phyloP scores from a whole-genome alignment of 2,888 invertebrate genomes.

The Philereme transversata region DNA sequence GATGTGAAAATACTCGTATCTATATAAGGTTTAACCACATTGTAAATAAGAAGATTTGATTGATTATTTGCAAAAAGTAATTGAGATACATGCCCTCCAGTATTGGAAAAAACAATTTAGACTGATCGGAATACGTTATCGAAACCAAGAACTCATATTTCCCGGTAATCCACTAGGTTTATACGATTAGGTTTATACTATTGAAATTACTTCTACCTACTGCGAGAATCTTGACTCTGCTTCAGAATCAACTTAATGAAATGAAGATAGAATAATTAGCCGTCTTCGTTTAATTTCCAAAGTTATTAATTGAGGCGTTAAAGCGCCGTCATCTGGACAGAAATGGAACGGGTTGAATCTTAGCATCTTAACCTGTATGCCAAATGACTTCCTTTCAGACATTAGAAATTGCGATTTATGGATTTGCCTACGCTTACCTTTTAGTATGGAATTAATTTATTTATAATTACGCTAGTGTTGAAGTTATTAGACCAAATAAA shows the following conservation, averaged over 20 bases:
- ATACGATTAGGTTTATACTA: conserved; percentile 9
- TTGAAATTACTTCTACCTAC: conserved; percentile 10
- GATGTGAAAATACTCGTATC: no score
- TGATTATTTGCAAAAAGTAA: neutral
- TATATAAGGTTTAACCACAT: no score
- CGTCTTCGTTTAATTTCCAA: conserved; percentile 74
- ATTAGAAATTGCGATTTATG: conserved; percentile 3
- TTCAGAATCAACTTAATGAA: conserved; percentile 63
- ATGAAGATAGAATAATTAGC: conserved; percentile 77
- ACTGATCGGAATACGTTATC: neutral
- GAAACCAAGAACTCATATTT: conserved; percentile 7
- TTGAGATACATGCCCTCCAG: neutral
- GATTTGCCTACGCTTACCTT: no score
- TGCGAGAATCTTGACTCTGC: conserved; percentile 46
- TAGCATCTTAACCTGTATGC: conserved; percentile 34
- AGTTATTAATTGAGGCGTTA: conserved; percentile 79
- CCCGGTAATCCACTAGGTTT: conserved; percentile 8
- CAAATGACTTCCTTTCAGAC: conserved; percentile 34
- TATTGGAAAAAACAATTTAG: neutral
- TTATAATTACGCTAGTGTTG: no score
- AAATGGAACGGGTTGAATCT: conserved; percentile 39
- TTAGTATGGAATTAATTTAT: no score
- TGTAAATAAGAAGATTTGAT: no score
- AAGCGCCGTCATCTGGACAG: conserved; percentile 70
- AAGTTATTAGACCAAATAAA: no score